These are phyloP conservation scores for Anthopleura xanthogrammica DNA, from an alignment of 92 coral and sea anemone species.

Conservation along the genomic window DNA sequence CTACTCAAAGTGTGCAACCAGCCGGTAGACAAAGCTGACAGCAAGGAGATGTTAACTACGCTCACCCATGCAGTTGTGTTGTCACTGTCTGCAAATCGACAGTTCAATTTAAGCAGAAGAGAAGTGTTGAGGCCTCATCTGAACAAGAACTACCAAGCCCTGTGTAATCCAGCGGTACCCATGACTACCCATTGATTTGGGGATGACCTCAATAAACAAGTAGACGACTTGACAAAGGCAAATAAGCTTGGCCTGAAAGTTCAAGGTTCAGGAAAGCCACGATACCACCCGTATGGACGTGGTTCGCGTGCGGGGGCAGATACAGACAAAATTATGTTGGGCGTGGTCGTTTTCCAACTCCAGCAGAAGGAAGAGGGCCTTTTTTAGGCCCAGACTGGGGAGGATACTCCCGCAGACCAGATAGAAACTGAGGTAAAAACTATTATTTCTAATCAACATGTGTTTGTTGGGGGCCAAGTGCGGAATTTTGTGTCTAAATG, in stretches of 20 bases:
- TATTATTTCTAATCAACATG: too few relatives aligned
- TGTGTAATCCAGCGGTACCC: too few relatives aligned
- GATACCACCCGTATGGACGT: conserved; percentile 29
- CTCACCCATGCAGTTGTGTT: conserved; percentile 51
- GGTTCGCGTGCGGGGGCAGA: conserved; percentile 42
- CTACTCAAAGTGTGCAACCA: conserved; percentile 38
- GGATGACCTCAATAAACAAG: conserved; percentile 56
- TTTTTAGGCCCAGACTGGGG: conserved; percentile 53
- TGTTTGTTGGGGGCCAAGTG: too few relatives aligned
- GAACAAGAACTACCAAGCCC: too few relatives aligned
- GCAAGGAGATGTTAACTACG: conserved; percentile 16
- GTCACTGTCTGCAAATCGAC: too few relatives aligned
- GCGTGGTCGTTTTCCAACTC: conserved; percentile 16
- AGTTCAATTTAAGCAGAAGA: too few relatives aligned
- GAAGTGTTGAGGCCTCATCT: too few relatives aligned
- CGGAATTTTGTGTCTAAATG: conserved; percentile 29
- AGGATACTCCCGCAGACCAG: background rate
- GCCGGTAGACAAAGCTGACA: background rate
- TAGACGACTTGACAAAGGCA: conserved; percentile 44
- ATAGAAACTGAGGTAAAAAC: too few relatives aligned
- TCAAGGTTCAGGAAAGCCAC: conserved; percentile 19
- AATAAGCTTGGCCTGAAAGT: conserved; percentile 21
- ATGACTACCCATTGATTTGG: conserved; percentile 26
- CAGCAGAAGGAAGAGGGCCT: conserved; percentile 15
- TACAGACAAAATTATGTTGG: conserved; percentile 15